These are phyloP conservation scores for Pocillopora damicornis DNA, from an alignment of 64 coral and sea anemone species.

Conservation along the genomic window DNA sequence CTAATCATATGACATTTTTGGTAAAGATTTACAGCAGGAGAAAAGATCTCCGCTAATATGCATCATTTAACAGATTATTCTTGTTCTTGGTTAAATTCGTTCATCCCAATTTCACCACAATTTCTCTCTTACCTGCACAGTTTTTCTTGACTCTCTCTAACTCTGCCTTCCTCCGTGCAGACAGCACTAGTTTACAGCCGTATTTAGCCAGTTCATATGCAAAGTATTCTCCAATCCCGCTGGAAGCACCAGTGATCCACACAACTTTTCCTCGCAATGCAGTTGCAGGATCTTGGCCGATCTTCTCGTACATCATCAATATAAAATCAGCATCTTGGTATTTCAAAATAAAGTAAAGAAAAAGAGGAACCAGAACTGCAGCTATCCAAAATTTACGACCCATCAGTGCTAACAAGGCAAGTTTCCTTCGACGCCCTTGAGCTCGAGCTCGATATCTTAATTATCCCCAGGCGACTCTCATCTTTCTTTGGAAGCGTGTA, in stretches of 20 bases:
- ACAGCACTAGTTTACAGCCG: constrained; percentile 63
- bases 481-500: too few species aligned
- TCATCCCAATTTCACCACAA: too few species aligned
- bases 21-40: too few species aligned
- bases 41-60: too few species aligned
- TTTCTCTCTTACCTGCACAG: background rate
- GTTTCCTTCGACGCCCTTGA: too few species aligned
- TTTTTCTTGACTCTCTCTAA: constrained; percentile 59
- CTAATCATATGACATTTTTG: too few species aligned
- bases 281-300: constrained; percentile 41
- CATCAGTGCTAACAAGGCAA: background rate
- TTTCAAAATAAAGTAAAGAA: constrained; percentile 29
- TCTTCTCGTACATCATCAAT: constrained; percentile 29
- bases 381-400: background rate
- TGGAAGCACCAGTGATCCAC: constrained; percentile 69
- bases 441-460: too few species aligned
- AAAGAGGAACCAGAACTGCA: constrained; percentile 13
- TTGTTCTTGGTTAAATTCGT: too few species aligned
- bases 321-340: constrained; percentile 55
- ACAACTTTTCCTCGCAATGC: constrained; percentile 49
- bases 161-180: constrained; percentile 57
- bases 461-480: too few species aligned
- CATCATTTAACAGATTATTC: too few species aligned
- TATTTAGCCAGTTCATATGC: constrained; percentile 66
- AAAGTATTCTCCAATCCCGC: constrained; percentile 64